Conservation (phyloP, 2,797 vertebrate genomes). For the Sardinella longiceps region DNA sequence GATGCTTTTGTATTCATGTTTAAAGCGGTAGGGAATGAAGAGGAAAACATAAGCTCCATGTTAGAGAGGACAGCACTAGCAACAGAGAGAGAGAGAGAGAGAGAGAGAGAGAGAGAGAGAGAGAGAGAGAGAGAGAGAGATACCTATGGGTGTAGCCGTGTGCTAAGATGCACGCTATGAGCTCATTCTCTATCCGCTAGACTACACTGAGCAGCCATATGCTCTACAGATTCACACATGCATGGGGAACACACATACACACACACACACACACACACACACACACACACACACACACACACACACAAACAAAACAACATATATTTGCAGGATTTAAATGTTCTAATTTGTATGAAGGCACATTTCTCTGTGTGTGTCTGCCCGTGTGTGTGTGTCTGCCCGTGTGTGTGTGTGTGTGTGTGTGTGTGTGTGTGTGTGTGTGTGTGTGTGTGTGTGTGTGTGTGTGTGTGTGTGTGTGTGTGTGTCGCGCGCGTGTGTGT, state of each 20-base stretch:
- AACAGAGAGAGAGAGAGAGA: neutral
- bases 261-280: slow-evolving; percentile 24
- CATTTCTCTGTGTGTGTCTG: no score
- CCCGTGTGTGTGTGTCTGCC: no score
- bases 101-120: neutral
- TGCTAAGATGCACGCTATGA: neutral
- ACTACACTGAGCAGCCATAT: neutral
- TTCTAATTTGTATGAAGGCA: no score
- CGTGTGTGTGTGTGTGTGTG: neutral
- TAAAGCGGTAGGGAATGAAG: neutral
- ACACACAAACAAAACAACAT: no score
- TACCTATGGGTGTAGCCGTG: neutral
- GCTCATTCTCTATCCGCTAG: neutral
- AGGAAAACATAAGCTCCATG: neutral
- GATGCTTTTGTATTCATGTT: neutral
- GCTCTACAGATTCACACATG: neutral
- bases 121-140: neutral
- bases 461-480: neutral
- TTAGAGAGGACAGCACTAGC: neutral
- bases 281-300: neutral
- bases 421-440: neutral
- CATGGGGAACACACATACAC: slow-evolving; percentile 13
- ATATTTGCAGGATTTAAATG: no score
- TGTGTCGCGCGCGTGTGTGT: neutral
- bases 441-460: neutral